A percentile compares a stretch with the other conserved stretches of the same genome.
Evolutionary conservation across 2,113 vertebrate genomes (phyloP).

Genomic region (Rhea americana): DNA sequence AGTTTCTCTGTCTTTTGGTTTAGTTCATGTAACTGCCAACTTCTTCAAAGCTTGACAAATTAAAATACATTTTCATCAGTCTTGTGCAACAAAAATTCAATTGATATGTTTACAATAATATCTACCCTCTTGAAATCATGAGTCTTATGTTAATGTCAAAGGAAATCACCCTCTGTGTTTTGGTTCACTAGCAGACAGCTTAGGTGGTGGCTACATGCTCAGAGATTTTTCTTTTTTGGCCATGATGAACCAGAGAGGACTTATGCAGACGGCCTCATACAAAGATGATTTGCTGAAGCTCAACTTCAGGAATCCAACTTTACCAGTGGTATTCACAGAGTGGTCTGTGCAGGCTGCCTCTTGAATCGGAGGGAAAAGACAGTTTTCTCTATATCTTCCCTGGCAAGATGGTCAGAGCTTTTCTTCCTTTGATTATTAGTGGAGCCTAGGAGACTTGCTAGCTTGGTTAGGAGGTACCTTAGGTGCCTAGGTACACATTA

Average conservation of each 20-base stretch:
- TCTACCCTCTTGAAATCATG: neutral
- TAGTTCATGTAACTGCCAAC: neutral
- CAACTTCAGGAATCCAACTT: neutral
- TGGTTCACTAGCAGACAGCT: neutral
- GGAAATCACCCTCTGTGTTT: neutral
- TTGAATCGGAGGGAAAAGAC: neutral
- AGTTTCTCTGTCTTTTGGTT: neutral
- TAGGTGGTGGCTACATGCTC: neutral
- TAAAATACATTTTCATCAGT: neutral
- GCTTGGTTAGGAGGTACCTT: neutral
- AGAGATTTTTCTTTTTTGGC: neutral
- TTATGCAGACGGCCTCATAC: neutral
- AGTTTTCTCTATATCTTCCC: neutral
- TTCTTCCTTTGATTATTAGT: neutral
- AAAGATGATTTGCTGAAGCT: neutral
- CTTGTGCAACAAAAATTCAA: neutral
- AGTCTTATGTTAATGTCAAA: neutral
- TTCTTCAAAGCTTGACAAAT: neutral
- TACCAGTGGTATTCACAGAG: neutral
- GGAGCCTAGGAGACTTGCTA: neutral
- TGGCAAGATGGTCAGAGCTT: neutral
- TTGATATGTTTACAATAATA: neutral
- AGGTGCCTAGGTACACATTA: neutral
- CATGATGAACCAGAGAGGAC: neutral
- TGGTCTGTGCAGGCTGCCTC: neutral